These are phyloP conservation scores for Monomorium pharaonis DNA, from an alignment of 1,140 invertebrate genomes.

Conservation along the genomic window DNA sequence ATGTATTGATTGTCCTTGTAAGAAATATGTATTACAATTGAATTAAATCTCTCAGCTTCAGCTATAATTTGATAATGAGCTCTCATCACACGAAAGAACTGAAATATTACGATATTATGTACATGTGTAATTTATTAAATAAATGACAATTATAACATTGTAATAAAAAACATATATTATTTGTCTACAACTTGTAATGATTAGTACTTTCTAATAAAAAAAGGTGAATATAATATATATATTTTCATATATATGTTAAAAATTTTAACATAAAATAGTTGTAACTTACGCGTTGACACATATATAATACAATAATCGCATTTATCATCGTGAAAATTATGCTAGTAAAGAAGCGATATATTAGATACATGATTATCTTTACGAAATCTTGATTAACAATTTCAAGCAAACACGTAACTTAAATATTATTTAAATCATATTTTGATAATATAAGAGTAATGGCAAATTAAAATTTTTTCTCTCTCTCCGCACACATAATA, in stretches of 20 bases:
- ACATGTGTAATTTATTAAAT: not conserved
- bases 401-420: not conserved
- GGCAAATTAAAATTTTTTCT: constrained; percentile 10
- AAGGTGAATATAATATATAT: not conserved
- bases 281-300: constrained; percentile 74
- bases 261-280: constrained; percentile 1
- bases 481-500: not conserved
- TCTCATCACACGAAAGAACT: constrained; percentile 76
- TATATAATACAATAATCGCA: constrained; percentile 70
- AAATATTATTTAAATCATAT: constrained; percentile 2
- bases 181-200: not conserved
- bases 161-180: constrained; percentile 21
- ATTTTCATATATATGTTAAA: not conserved
- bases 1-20: not conserved
- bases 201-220: not conserved
- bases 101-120: constrained; percentile 30
- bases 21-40: constrained; percentile 69
- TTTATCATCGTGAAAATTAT: constrained; percentile 72
- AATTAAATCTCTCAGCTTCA: constrained; percentile 74
- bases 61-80: constrained; percentile 73
- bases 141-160: not conserved
- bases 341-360: constrained; percentile 73
- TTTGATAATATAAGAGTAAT: not conserved
- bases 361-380: constrained; percentile 67
- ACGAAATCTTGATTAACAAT: not conserved